Base-by-base conservation (phyloP, 2,797 vertebrate species). In the Aldrovandia affinis region DNA sequence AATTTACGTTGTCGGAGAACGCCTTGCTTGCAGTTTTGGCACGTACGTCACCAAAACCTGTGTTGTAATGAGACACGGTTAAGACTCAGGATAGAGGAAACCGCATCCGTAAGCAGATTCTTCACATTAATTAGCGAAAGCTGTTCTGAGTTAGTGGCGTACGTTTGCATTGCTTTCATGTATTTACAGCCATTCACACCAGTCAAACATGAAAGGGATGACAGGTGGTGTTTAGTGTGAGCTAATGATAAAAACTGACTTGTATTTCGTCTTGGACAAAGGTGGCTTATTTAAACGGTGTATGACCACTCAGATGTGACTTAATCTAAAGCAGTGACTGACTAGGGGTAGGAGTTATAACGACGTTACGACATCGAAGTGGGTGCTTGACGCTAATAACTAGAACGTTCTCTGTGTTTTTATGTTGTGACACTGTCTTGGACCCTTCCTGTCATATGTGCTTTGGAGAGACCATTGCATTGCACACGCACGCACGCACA, bases 211-310 rank as follows among this genome's bases (percentile, higher is more conserved):
- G 78, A 79, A 80, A 84, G 61, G 47, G 78, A 36, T 80, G 77
- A 84, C 78, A 80, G 63, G 83, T 70, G 78, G 50, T 55, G 77
- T 68, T 70, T 84, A 54, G 77, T 55, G 63, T 55, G n/a, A 54
- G 57, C 78, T 80, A 80, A 55, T 70, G 80, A 84, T 84, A 84
- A 84, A 70, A 84, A 4, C 47, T 70, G 22, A 77, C 22, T 47
- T 47, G 8, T 22, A 73, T 73, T 44, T 77, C 22, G 25, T n/a
- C 15, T 44, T 77, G 73, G 73, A 77, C 68, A 12, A 39, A 39
- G 36, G 68, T 39, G 4, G 30, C 28, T 33, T 36, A 33, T 70
- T 70, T 65, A 30, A 65, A 65, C 63, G 22, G 33, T 42, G 36
- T n/a, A n/a, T n/a, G n/a, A 20, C 39, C 33, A 73, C 68, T 73